Evolutionary conservation across 2,113 vertebrate species (phyloP).

Genomic region (Muntiacus muntjak): DNA sequence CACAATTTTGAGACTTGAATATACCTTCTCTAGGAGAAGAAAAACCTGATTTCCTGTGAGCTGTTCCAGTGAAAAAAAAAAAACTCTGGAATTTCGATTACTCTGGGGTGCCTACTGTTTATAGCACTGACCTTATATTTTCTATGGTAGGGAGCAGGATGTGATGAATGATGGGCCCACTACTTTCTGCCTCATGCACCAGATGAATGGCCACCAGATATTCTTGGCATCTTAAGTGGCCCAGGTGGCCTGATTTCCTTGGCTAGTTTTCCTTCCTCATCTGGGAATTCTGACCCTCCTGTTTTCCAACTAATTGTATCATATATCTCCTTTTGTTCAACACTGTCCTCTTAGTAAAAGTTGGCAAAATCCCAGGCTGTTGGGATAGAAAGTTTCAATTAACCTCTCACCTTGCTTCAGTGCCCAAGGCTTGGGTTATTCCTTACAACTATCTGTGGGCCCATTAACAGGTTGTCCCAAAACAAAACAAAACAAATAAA

Average conservation of each 20-base stretch:
- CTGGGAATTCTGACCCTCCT: conserved; percentile 86
- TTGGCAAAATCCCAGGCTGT: conserved; percentile 92
- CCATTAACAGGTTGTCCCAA: conserved; percentile 93
- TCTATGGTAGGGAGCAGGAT: conserved; percentile 23
- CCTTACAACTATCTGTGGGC: conserved; percentile 92
- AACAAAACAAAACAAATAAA: conserved; percentile 83
- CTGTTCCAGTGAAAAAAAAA: conserved; percentile 23
- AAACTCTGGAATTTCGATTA: conserved; percentile 68
- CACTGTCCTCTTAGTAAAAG: conserved; percentile 86
- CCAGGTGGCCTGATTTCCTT: conserved; percentile 85
- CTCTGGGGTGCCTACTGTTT: conserved; percentile 54
- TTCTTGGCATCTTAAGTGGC: conserved; percentile 81
- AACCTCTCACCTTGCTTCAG: conserved; percentile 91
- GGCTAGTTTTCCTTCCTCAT: conserved; percentile 82
- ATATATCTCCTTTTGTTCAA: conserved; percentile 91
- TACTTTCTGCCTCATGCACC: conserved; percentile 72
- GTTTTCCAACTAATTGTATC: conserved; percentile 95
- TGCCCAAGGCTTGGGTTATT: conserved; percentile 90
- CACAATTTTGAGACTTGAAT: neutral
- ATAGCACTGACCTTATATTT: conserved; percentile 62
- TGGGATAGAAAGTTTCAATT: conserved; percentile 93
- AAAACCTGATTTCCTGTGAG: conserved; percentile 25
- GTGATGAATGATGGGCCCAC: conserved; percentile 65
- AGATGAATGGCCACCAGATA: conserved; percentile 77
- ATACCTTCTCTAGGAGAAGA: neutral